Evolutionary conservation across 1,140 invertebrate genomes (phyloP).

Genomic region (Carposina sasakii): DNA sequence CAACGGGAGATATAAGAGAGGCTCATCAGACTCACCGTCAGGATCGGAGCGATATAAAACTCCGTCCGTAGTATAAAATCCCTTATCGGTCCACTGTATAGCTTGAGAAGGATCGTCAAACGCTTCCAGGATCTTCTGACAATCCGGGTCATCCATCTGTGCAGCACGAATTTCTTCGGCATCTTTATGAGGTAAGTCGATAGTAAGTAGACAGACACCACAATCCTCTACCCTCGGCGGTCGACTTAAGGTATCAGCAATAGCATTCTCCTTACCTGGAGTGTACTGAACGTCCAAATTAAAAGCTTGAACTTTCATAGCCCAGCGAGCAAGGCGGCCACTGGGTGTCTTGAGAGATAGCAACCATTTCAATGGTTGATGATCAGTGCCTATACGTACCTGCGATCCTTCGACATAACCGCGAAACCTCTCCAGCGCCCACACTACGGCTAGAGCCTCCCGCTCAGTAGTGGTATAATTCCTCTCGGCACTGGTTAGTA

Average conservation of each 20-base stretch:
- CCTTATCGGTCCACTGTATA: constrained; percentile 11
- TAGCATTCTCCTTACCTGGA: constrained; percentile 22
- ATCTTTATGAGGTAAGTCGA: constrained; percentile 7
- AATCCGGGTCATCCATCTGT: constrained; percentile 16
- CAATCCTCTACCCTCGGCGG: constrained; percentile 8
- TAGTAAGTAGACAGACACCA: constrained; percentile 1
- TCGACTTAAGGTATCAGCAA: constrained; percentile 22
- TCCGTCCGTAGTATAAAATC: too few species aligned
- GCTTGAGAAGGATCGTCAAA: constrained; percentile 7
- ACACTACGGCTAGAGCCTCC: constrained; percentile 52
- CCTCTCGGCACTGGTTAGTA: constrained; percentile 24
- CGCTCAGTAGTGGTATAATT: constrained; percentile 45
- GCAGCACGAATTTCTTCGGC: constrained; percentile 7
- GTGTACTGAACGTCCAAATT: constrained; percentile 25
- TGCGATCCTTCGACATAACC: constrained; percentile 35
- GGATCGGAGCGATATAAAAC: constrained; percentile 12
- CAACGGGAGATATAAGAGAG: constrained; percentile 22
- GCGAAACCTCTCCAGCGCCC: constrained; percentile 41
- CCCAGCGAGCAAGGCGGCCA: constrained; percentile 52
- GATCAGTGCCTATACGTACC: constrained; percentile 60
- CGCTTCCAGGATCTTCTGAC: constrained; percentile 5
- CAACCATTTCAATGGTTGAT: constrained; percentile 63
- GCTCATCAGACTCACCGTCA: constrained; percentile 18
- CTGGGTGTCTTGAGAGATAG: constrained; percentile 42
- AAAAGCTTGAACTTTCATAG: constrained; percentile 47